Percentiles rank a stretch among this genome's conserved stretches.
These are phyloP conservation scores for Delphinapterus leucas DNA, from an alignment of 2,113 vertebrate species.

Conservation along the genomic window DNA sequence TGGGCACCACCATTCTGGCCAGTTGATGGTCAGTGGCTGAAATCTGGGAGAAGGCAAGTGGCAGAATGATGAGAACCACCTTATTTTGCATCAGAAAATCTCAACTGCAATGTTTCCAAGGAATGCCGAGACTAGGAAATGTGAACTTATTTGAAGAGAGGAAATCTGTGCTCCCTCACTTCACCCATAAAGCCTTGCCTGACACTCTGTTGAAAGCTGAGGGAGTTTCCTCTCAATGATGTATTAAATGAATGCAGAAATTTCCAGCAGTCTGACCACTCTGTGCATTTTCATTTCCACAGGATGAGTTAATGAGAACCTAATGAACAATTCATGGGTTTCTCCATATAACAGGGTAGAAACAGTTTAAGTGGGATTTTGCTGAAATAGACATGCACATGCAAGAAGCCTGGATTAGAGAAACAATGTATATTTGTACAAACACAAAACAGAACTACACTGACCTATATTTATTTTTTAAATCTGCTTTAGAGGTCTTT, in stretches of 20 bases:
- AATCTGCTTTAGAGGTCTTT: background rate
- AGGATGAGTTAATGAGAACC: background rate
- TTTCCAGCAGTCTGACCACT: background rate
- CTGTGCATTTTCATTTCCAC: background rate
- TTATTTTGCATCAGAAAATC: background rate
- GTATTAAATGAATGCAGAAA: background rate
- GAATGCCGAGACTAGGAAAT: background rate
- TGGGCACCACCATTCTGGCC: rapidly evolving
- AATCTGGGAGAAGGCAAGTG: too few relatives aligned
- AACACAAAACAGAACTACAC: background rate
- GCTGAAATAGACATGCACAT: background rate
- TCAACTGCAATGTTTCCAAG: background rate
- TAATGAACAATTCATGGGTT: slow-evolving; percentile 6
- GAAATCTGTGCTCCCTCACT: background rate
- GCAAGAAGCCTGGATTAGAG: background rate
- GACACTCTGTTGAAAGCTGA: background rate
- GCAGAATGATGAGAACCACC: too few relatives aligned
- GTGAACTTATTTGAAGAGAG: background rate
- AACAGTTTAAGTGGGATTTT: background rate
- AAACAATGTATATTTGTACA: background rate
- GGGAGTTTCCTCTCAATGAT: background rate
- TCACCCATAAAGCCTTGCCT: background rate
- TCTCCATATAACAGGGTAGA: background rate
- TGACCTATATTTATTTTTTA: background rate
- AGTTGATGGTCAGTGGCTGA: background rate